These are phyloP conservation scores for Cephus pulcher DNA, from an alignment of 2,888 invertebrate genomes.

Conservation along the genomic window DNA sequence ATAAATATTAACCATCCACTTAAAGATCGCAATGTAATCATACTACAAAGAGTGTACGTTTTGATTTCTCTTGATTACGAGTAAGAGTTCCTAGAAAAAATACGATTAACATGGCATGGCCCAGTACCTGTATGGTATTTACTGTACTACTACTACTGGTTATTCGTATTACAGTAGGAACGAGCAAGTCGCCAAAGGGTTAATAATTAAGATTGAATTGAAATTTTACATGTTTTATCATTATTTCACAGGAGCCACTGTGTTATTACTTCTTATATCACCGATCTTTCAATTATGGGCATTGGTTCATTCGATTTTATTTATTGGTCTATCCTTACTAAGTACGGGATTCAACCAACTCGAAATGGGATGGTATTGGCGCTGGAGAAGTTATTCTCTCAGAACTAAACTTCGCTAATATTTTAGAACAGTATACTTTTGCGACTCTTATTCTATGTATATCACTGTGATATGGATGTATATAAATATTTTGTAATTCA, in stretches of 20 bases:
- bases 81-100: no score
- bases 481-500: slow-evolving; percentile 25
- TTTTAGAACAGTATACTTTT: background rate
- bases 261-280: slow-evolving; percentile 53
- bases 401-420: slow-evolving; percentile 27
- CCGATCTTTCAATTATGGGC: slow-evolving; percentile 60
- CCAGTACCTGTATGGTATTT: background rate
- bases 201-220: background rate
- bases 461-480: slow-evolving; percentile 44
- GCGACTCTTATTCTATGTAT: slow-evolving; percentile 19
- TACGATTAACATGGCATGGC: no score
- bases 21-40: background rate
- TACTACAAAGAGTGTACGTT: background rate
- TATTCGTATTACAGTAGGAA: background rate
- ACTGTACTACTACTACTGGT: background rate
- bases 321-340: slow-evolving; percentile 54
- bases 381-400: slow-evolving; percentile 43
- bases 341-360: slow-evolving; percentile 58
- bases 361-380: slow-evolving; percentile 61
- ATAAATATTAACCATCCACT: background rate
- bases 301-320: slow-evolving; percentile 48
- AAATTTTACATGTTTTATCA: background rate
- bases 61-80: background rate
- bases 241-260: slow-evolving; percentile 43
- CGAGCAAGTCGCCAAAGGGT: background rate